Base-by-base conservation (phyloP, 2,113 vertebrate genomes). In the Eulemur rufifrons region DNA sequence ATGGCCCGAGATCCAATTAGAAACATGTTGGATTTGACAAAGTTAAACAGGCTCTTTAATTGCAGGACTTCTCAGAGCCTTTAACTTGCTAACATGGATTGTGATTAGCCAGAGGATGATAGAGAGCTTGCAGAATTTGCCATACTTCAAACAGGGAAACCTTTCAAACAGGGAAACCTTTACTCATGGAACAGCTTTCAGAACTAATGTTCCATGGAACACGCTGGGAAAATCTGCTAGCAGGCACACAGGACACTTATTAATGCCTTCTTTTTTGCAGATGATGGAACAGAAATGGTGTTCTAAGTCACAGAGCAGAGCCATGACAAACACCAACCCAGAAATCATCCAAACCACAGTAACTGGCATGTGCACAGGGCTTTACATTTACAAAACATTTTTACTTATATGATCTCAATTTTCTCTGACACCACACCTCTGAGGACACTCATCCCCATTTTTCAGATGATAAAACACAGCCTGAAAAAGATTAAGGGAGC, bases 11-110 rank as follows among this genome's bases (percentile, higher is more conserved):
- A 50, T 20, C 25, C 54, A 77, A 54, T 11, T 17, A 78, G 81
- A 83, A 50, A 86, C 80, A 83, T 47, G 29, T 3, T 76, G 89
- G 84, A 15, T 52, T 66, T 89, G 54, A 94, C 86, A 37, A 87
- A 50, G 27, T 83, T 64, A 54, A 89, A 86, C 25, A 45, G 63
- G 42, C 52, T 89, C 69, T 85, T 91, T 45, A 15, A 34, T 10
- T 95, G 86, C 69, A 91, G 92, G 68, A 90, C 86, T 97, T 97
- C 95, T 95, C 96, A 95, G 86, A 84, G 84, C 52, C 95, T 95
- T 64, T 89, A 64, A 71, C 50, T 89, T 95, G 76, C 45, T 84
- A 93, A 1, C 47, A 54, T 59, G 50, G 21, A 81, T 66, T 86
- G 39, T 15, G 32, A 93, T 12, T 94, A 66, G 66, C 61, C 45